Percentiles rank a stretch among this genome's conserved stretches.
These are phyloP conservation scores for Patella ulyssiponensis DNA, from an alignment of 2,888 invertebrate species.

Conservation along the genomic window DNA sequence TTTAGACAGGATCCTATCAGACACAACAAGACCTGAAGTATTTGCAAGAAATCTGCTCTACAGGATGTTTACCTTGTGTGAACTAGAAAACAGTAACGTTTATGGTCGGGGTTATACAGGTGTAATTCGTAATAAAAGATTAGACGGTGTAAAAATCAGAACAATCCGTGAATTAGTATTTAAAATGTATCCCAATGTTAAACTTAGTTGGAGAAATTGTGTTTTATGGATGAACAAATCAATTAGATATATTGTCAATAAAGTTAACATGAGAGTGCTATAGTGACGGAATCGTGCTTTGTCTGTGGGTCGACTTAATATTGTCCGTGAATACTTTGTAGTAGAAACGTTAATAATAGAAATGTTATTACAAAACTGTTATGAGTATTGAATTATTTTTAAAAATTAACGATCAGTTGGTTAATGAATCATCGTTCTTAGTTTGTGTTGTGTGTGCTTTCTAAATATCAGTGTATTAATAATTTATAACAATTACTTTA, in stretches of 20 bases:
- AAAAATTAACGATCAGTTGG: too few relatives aligned
- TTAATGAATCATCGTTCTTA: too few relatives aligned
- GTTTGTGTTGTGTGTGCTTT: too few relatives aligned
- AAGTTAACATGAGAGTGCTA: neutral
- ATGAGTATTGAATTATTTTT: too few relatives aligned
- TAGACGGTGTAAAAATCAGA: neutral
- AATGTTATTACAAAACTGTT: too few relatives aligned
- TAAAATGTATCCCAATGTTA: neutral
- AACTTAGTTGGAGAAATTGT: conserved; percentile 5
- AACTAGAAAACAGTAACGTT: neutral
- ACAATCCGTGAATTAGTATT: neutral
- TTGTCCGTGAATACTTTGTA: too few relatives aligned
- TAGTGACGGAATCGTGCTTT: too few relatives aligned
- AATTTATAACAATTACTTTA: too few relatives aligned
- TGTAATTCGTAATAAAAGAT: neutral
- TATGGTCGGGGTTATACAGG: neutral
- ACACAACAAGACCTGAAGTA: neutral
- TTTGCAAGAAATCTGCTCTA: neutral
- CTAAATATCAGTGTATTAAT: too few relatives aligned
- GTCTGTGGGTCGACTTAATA: too few relatives aligned
- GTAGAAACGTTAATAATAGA: too few relatives aligned
- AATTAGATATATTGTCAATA: neutral
- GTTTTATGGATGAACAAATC: conserved; percentile 2
- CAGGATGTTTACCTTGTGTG: neutral
- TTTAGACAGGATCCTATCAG: neutral